Conservation (phyloP, 2,113 vertebrate genomes). For the Tamias sibiricus region DNA sequence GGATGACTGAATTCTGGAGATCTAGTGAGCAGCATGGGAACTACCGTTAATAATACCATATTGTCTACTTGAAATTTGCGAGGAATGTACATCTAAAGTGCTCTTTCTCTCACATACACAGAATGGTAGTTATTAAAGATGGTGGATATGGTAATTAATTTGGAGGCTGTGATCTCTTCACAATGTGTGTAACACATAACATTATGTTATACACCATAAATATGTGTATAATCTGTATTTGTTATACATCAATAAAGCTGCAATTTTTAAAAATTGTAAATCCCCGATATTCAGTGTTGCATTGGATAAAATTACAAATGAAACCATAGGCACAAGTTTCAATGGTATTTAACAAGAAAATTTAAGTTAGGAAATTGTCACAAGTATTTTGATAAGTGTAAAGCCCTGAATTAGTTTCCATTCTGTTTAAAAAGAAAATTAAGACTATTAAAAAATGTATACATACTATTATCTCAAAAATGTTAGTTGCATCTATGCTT, state of each 20-base stretch:
- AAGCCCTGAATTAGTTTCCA: neutral
- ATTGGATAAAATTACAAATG: neutral
- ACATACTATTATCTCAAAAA: neutral
- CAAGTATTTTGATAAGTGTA: neutral
- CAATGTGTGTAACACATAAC: neutral
- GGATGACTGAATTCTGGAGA: neutral
- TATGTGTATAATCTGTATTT: neutral
- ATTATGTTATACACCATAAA: neutral
- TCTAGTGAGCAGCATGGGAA: neutral
- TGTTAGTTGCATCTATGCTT: no score
- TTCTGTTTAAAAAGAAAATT: neutral
- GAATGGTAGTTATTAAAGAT: neutral
- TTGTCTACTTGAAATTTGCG: neutral
- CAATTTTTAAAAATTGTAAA: neutral
- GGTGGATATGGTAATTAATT: neutral
- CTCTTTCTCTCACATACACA: neutral
- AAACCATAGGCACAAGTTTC: neutral
- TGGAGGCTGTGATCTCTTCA: neutral
- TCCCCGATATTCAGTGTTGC: neutral
- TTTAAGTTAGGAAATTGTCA: neutral
- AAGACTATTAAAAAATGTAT: neutral
- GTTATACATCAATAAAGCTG: neutral
- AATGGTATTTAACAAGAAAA: constrained; percentile 10
- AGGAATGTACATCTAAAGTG: neutral
- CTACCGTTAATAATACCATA: neutral